Base-by-base conservation (phyloP, 1,140 invertebrate species). In the Dermatophagoides farinae region DNA sequence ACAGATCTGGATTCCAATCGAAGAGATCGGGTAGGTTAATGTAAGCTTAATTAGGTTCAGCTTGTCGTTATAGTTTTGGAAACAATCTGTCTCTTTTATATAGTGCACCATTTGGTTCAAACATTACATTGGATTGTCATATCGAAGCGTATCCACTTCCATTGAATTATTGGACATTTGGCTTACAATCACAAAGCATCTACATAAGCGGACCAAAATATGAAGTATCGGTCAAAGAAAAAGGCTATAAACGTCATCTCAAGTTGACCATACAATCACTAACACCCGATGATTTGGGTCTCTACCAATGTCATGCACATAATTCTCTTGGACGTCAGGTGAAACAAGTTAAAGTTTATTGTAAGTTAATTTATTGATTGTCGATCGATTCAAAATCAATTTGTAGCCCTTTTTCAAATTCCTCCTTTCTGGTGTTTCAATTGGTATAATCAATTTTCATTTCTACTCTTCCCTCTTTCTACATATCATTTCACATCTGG, bases 311-410 rank as follows among this genome's bases (percentile, higher is more conserved):
- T 69, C 82, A 88, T 46, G 86, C 88, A 9, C 88, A 89, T 67
- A 96, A 93, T 74, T 85, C 85, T 5, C 75, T 92, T 1, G 89
- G 89, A 62, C 85, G 89, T 72, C 90, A 86, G 11, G 87, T 91
- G 70, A 86, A 87, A 54, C 82, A 81, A 49, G 90, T 92, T 68
- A 79, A 84, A 67, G 75, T 91, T 50, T 90, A 90, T 71, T 84
- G 87, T 90, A 78, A 85, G 84, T 39, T 2, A 41, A 43, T 43
- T 43, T 2, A 43, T 43, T 43, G 41, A 2, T 5, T 14, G 41
- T 43, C n/a, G 8, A 31, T 31, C 31, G 31, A 31, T 31, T 31
- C 31, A 31, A 31, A 31, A 31, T 31, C 31, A 8, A 31, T 31
- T 31, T 31, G 31, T 31, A 31, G 11, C 4, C 41, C 41, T 43